phyloP scores from a whole-genome alignment of 2,113 vertebrate species.

The Nesospiza acunhae region DNA sequence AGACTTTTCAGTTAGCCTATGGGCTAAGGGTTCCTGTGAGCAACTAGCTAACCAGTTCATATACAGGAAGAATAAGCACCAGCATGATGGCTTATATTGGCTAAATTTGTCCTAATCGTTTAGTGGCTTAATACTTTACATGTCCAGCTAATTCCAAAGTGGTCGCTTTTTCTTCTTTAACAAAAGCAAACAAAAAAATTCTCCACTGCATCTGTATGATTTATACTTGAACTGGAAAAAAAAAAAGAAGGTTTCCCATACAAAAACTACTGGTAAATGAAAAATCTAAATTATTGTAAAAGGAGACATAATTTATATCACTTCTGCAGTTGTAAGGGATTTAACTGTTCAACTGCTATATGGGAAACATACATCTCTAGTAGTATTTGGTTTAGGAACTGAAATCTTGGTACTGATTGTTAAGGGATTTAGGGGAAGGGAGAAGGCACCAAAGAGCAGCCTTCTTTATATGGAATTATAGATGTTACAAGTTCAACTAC shows the following conservation, averaged over 20 bases:
- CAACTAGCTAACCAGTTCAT: not conserved
- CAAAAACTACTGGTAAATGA: not conserved
- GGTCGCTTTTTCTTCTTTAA: not conserved
- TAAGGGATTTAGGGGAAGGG: not conserved
- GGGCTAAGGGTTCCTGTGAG: too few relatives aligned
- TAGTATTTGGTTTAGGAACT: not conserved
- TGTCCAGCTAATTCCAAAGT: not conserved
- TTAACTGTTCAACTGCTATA: not conserved
- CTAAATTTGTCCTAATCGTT: not conserved
- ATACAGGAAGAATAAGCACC: not conserved
- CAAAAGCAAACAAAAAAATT: not conserved
- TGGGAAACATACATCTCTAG: not conserved
- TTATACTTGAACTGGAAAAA: not conserved
- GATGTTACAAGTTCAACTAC: not conserved
- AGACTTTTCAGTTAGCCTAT: not conserved
- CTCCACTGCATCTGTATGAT: not conserved
- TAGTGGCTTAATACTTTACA: not conserved
- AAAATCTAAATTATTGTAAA: not conserved
- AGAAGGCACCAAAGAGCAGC: not conserved
- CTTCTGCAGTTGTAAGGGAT: not conserved
- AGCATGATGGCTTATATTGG: not conserved
- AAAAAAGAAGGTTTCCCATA: not conserved
- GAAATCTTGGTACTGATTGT: not conserved
- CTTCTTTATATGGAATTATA: not conserved
- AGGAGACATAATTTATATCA: not conserved